These are phyloP conservation scores for Lagodon rhomboides DNA, from an alignment of 2,797 vertebrate species.

Conservation along the genomic window DNA sequence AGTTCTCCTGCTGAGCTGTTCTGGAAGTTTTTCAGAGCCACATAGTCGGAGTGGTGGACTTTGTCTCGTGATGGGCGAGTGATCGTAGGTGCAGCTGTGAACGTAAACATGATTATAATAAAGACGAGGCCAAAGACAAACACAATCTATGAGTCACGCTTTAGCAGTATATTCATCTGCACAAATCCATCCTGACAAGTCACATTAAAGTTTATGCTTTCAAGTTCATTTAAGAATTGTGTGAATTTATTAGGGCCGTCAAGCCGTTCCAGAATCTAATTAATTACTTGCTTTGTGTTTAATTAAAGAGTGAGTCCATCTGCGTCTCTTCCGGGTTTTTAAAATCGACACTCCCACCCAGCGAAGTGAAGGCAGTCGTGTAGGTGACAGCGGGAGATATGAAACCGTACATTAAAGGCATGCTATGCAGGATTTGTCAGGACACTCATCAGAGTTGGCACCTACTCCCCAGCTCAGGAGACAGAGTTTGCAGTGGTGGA, in stretches of 20 bases:
- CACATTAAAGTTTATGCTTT: not conserved
- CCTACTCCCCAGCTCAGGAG: no score
- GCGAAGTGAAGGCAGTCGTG: no score
- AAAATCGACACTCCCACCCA: no score
- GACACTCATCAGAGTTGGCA: no score
- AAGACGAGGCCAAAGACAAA: not conserved
- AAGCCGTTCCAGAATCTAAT: no score
- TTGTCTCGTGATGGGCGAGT: not conserved
- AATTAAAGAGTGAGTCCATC: no score
- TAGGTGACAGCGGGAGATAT: no score
- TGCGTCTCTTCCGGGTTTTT: no score
- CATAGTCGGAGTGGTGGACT: not conserved
- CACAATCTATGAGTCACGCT: not conserved
- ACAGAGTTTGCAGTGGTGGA: no score
- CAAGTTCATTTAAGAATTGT: not conserved
- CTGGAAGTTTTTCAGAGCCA: conserved; percentile 2
- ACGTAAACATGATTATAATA: not conserved
- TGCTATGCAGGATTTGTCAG: no score
- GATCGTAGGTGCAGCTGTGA: not conserved
- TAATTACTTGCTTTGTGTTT: no score
- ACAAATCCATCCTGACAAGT: not conserved
- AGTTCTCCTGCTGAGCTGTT: conserved; percentile 25
- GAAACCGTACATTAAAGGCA: no score
- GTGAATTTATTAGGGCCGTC: not conserved
- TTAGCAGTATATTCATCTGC: not conserved